Evolutionary conservation across 2,113 vertebrate species (phyloP).

Genomic region (Bothrops jararaca): DNA sequence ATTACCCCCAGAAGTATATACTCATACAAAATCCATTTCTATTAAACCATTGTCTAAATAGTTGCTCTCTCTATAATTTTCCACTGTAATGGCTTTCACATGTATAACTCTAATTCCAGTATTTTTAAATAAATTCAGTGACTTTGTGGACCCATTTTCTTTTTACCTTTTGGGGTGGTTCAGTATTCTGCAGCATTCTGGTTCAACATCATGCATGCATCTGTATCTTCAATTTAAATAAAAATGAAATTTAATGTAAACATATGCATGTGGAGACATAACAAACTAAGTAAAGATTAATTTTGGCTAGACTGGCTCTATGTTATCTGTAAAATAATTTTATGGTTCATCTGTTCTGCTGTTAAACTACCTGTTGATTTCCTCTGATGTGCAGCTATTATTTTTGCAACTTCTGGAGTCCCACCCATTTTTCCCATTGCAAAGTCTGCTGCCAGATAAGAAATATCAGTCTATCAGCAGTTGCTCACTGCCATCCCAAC

Average conservation of each 20-base stretch:
- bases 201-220: not conserved
- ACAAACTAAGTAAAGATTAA: not conserved
- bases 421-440: not conserved
- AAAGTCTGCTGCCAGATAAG: not conserved
- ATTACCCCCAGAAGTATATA: not conserved
- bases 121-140: not conserved
- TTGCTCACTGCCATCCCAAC: not conserved
- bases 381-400: not conserved
- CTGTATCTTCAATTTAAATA: not conserved
- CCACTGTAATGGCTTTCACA: not conserved
- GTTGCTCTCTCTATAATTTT: not conserved
- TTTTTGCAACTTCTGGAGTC: not conserved
- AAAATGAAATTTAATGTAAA: not conserved
- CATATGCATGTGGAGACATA: not conserved
- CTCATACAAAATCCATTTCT: not conserved
- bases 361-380: not conserved
- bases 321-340: not conserved
- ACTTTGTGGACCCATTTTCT: not conserved
- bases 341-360: not conserved
- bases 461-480: not conserved
- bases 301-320: not conserved
- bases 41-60: not conserved
- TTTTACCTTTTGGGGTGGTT: not conserved
- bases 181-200: not conserved
- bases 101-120: not conserved